These are phyloP conservation scores for Coluber constrictor DNA, from an alignment of 2,797 vertebrate genomes.

Conservation along the genomic window DNA sequence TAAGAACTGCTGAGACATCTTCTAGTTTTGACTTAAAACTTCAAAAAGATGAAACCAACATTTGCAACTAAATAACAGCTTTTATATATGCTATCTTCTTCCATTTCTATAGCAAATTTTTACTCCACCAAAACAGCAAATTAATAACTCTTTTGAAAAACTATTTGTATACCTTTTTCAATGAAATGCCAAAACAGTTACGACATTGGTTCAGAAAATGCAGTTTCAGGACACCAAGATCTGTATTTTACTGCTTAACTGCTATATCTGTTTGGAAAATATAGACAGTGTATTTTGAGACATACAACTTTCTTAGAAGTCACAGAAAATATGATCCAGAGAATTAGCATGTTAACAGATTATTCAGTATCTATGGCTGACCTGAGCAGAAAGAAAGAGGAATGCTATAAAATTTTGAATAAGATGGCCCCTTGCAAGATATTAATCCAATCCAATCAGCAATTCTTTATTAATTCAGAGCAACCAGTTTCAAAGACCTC, in stretches of 20 bases:
- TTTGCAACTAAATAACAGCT: constrained; percentile 62
- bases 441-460: constrained; percentile 2
- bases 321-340: not conserved
- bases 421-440: not conserved
- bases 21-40: constrained; percentile 58
- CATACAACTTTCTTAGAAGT: constrained; percentile 44
- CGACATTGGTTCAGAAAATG: not conserved
- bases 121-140: constrained; percentile 38
- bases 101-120: constrained; percentile 48
- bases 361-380: constrained; percentile 49
- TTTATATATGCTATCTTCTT: constrained; percentile 62
- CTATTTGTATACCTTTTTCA: constrained; percentile 29
- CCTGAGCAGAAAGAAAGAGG: constrained; percentile 35
- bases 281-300: not conserved
- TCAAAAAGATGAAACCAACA: constrained; percentile 63
- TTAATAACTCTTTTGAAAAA: constrained; percentile 43
- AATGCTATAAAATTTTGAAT: constrained; percentile 27
- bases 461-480: constrained; percentile 33
- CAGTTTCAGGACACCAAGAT: not conserved
- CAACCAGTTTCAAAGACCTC: not conserved
- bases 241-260: not conserved
- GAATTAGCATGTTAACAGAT: constrained; percentile 36
- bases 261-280: constrained; percentile 38
- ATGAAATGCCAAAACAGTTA: constrained; percentile 13
- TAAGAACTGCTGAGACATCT: constrained; percentile 50